Evolutionary conservation across 1,140 invertebrate species (phyloP).

Genomic region (Anoplophora glabripennis): DNA sequence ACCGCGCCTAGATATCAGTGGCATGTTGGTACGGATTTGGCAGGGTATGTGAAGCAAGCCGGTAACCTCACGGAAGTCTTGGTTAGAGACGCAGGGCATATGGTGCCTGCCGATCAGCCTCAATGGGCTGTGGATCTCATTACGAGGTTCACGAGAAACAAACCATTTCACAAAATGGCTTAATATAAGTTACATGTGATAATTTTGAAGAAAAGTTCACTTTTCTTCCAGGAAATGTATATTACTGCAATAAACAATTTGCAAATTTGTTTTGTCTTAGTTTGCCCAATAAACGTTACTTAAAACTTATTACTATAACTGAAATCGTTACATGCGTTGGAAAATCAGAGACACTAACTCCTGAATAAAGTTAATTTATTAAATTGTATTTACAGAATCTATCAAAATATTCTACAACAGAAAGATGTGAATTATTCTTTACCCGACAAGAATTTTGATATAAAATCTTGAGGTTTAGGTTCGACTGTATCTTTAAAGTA

Average conservation of each 20-base stretch:
- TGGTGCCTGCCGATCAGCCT: conserved; percentile 76
- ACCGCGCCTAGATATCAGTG: conserved; percentile 61
- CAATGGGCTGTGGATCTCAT: conserved; percentile 72
- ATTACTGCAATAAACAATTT: too few species aligned
- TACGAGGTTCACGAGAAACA: conserved; percentile 64
- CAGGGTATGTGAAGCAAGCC: conserved; percentile 68
- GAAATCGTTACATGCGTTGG: too few species aligned
- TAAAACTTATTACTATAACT: too few species aligned
- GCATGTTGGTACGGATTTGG: conserved; percentile 63
- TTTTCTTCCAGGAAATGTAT: too few species aligned
- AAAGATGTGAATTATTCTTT: conserved; percentile 22
- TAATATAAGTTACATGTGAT: not conserved
- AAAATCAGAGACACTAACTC: too few species aligned
- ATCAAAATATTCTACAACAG: not conserved
- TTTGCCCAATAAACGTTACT: too few species aligned
- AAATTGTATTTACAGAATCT: too few species aligned
- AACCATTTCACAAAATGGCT: conserved; percentile 41
- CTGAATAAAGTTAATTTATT: conserved; percentile 2
- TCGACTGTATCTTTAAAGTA: conserved; percentile 83
- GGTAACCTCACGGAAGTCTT: conserved; percentile 71
- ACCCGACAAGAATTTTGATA: conserved; percentile 75
- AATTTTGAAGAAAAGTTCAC: too few species aligned
- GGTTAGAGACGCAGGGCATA: conserved; percentile 75
- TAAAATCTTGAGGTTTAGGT: conserved; percentile 84
- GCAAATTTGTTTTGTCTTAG: too few species aligned